Evolutionary conservation across 2,113 vertebrate genomes (phyloP).

Genomic region (Clinocottus analis): DNA sequence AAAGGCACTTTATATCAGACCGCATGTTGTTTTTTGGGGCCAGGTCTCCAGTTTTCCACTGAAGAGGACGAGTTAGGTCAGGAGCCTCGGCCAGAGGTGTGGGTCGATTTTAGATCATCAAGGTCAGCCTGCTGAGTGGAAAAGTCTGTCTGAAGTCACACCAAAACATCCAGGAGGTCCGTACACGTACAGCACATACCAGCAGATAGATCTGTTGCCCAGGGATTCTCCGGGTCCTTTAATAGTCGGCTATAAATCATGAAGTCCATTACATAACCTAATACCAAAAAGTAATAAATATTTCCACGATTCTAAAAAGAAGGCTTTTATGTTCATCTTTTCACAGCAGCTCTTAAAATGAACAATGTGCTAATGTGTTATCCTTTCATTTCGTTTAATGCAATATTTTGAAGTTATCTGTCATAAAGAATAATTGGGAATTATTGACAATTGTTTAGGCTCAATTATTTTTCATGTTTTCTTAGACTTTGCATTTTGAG

Average conservation of each 20-base stretch:
- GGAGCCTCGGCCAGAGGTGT: slow-evolving; percentile 64
- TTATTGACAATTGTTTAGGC: neutral
- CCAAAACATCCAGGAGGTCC: slow-evolving; percentile 42
- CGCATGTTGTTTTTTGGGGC: slow-evolving; percentile 10
- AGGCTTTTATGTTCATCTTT: slow-evolving; percentile 29
- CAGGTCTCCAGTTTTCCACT: slow-evolving; percentile 62
- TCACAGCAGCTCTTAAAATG: neutral
- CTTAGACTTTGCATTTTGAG: neutral
- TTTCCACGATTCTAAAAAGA: slow-evolving; percentile 1
- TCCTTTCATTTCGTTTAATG: neutral
- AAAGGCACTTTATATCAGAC: slow-evolving; percentile 42
- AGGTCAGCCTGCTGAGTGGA: slow-evolving; percentile 68
- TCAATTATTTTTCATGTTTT: neutral
- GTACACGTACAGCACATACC: slow-evolving; percentile 26
- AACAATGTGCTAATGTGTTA: neutral
- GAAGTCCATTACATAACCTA: slow-evolving; percentile 25
- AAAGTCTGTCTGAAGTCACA: slow-evolving; percentile 56
- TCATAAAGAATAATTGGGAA: neutral
- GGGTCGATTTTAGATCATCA: slow-evolving; percentile 78
- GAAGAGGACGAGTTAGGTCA: slow-evolving; percentile 43
- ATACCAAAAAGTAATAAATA: slow-evolving; percentile 29
- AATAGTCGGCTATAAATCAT: slow-evolving; percentile 33
- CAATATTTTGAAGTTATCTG: neutral
- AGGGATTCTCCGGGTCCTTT: slow-evolving; percentile 38
- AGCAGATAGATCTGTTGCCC: slow-evolving; percentile 11